phyloP scores from a whole-genome alignment of 2,888 invertebrate species.

The Apomyelois bistriatella region DNA sequence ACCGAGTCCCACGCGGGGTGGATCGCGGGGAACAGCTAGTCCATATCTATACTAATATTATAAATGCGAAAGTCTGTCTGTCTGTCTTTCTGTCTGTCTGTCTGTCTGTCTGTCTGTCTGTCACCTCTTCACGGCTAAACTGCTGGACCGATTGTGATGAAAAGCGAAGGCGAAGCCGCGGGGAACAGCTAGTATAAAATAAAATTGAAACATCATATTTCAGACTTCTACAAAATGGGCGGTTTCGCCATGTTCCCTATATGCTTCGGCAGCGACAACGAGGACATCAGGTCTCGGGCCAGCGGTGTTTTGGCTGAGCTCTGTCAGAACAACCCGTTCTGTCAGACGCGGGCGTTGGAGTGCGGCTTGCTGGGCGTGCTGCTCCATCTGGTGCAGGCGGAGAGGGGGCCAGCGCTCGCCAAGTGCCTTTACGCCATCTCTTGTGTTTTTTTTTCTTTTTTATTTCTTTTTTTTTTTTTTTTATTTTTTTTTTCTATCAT shows the following conservation, averaged over 20 bases:
- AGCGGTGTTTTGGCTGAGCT: slow-evolving; percentile 87
- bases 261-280: slow-evolving; percentile 82
- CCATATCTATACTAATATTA: too few relatives aligned
- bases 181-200: too few relatives aligned
- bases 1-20: too few relatives aligned
- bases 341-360: slow-evolving; percentile 86
- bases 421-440: slow-evolving; percentile 90
- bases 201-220: slow-evolving; percentile 28
- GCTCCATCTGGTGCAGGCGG: slow-evolving; percentile 78
- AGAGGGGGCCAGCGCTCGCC: slow-evolving; percentile 78
- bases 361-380: slow-evolving; percentile 83
- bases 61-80: too few relatives aligned
- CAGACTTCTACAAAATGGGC: slow-evolving; percentile 91
- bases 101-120: too few relatives aligned
- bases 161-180: too few relatives aligned
- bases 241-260: slow-evolving; percentile 87
- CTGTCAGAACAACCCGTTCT: slow-evolving; percentile 92
- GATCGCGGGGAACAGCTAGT: too few relatives aligned
- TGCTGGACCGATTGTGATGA: too few relatives aligned
- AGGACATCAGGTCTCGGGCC: slow-evolving; percentile 81
- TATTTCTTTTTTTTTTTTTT: slow-evolving; percentile 84
- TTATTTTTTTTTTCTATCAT: too few relatives aligned
- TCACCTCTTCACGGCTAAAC: too few relatives aligned
- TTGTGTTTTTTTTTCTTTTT: slow-evolving; percentile 70
- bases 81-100: too few relatives aligned